phyloP scores from a whole-genome alignment of 2,113 vertebrate species.

The Bos taurus region DNA sequence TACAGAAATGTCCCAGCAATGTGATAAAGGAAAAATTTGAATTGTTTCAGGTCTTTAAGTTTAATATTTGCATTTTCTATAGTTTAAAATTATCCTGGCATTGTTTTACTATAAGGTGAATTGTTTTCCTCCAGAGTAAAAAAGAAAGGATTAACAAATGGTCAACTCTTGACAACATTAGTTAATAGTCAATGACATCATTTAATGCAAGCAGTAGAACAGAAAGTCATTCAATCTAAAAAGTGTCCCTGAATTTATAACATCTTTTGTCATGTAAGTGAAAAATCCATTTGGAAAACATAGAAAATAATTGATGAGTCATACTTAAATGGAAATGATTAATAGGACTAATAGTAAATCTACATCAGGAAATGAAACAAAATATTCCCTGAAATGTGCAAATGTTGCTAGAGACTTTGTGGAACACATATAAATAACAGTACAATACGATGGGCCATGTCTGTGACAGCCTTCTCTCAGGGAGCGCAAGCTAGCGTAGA shows the following conservation, averaged over 20 bases:
- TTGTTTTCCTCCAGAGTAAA: conserved; percentile 50
- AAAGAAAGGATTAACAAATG: background rate
- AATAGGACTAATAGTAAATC: conserved; percentile 29
- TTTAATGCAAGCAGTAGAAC: conserved; percentile 56
- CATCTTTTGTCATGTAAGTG: conserved; percentile 64
- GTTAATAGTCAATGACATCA: conserved; percentile 32
- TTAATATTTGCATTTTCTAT: background rate
- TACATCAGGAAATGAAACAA: background rate
- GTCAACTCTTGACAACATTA: conserved; percentile 55
- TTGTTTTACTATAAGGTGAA: background rate
- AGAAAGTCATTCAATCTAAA: conserved; percentile 36
- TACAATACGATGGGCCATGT: background rate
- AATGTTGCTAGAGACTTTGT: background rate
- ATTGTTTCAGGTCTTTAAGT: background rate
- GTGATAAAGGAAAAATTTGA: background rate
- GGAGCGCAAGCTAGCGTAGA: background rate
- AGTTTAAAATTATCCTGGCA: background rate
- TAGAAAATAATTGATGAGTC: conserved; percentile 14
- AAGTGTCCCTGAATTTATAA: conserved; percentile 56
- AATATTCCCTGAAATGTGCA: background rate
- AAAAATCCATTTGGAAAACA: conserved; percentile 19
- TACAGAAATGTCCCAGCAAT: background rate
- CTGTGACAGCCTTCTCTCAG: background rate
- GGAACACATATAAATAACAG: background rate
- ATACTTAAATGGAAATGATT: conserved; percentile 5